Base-by-base conservation (phyloP, 64 coral and sea anemone species). In the Pocillopora verrucosa region DNA sequence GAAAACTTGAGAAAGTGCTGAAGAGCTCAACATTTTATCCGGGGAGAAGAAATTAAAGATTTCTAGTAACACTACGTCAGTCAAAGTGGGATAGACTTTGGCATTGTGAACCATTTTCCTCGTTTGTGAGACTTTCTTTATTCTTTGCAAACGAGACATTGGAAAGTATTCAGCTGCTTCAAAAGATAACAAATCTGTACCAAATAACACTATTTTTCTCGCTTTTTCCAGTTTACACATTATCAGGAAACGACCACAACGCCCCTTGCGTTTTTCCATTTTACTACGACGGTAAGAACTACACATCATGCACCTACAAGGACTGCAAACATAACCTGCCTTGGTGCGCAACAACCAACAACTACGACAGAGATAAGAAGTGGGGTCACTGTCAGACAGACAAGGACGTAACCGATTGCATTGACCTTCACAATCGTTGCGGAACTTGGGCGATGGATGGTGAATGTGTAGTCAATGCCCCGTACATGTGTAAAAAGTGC, bases 261-360 rank as follows among this genome's bases (percentile, higher is more conserved):
- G 86, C 86, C 1, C 86, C 86, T 19, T 88, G 86, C 41, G 73
- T 88, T 3, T 88, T 88, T 25, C 86, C 86, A 1, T 88, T 76
- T 25, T 60, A 61, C 0, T 88, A 61, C 73, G 10, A 88, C 7
- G 57, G 73, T 1, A 88, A 62, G 22, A 61, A 38, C 16, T 76
- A 76, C 73, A 88, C 11, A 1, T 10, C 58, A 25, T 88, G 86
- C 60, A 88, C 86, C 11, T 36, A 9, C 10, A 63, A 22, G 9
- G 86, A 14, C 34, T 37, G 30, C 2, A 76, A 26, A 75, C 60
- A 61, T 13, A 36, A 61, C 4, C 58, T 59, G 16, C 11, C 57
- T 5, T 88, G 86, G 86, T 88, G 86, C 14, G 72, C 86, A 2
- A 88, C 86, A 6, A 88, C 86, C 45, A 61, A n/a, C 7, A 88